Percentiles rank a stretch among this genome's conserved stretches.
Conservation (phyloP, 53 echinoderm and acorn worm species). For the Astropecten irregularis region DNA sequence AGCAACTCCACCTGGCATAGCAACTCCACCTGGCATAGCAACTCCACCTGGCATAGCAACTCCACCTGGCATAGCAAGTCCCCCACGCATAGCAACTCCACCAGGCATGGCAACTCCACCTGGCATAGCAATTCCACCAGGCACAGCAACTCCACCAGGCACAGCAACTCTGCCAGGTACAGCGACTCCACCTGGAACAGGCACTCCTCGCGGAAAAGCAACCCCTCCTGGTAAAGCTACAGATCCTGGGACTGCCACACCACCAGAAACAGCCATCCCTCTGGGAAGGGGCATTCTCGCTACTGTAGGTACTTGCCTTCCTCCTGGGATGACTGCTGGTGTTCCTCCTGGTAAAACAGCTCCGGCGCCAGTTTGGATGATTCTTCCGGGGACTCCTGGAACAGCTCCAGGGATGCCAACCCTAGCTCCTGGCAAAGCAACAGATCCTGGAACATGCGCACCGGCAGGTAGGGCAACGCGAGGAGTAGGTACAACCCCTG, state of each 20-base stretch:
- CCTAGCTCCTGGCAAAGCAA: conserved; percentile 9
- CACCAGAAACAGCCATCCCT: conserved; percentile 20
- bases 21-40: too few relatives aligned
- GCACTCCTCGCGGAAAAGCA: too few relatives aligned
- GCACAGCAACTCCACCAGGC: too few relatives aligned
- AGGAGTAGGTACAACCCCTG: not conserved
- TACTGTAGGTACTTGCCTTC: conserved; percentile 13
- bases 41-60: too few relatives aligned
- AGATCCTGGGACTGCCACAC: conserved; percentile 24
- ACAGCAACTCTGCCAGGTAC: too few relatives aligned
- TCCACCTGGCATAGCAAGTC: too few relatives aligned
- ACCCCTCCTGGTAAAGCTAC: too few relatives aligned
- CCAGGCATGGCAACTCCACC: too few relatives aligned
- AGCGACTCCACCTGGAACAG: too few relatives aligned
- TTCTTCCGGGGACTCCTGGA: not conserved
- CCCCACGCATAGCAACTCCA: too few relatives aligned
- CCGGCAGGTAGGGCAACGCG: conserved; percentile 19
- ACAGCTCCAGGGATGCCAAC: not conserved
- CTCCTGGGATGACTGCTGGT: conserved; percentile 11
- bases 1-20: too few relatives aligned
- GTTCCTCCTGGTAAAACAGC: not conserved
- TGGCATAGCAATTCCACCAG: too few relatives aligned
- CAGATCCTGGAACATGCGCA: conserved; percentile 17
- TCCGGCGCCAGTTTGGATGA: not conserved
- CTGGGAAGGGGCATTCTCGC: conserved; percentile 32